Evolutionary conservation across 1,140 invertebrate genomes (phyloP), one percentile per base, ranked within the genome.

Genomic region (Brachionus koreanus): DNA sequence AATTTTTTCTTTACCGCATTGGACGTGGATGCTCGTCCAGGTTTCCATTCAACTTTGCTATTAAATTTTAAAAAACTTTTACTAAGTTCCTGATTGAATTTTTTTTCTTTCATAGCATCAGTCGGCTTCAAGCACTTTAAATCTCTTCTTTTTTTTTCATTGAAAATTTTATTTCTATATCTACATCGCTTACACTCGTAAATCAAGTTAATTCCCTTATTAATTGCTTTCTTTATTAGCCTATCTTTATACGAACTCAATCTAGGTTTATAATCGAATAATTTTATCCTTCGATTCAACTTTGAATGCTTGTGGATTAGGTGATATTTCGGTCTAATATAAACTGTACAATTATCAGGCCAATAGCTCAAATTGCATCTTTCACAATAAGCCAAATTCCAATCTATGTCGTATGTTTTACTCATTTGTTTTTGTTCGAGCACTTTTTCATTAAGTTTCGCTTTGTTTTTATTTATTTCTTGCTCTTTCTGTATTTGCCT

Each of bases 401-500:
- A 74, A 46, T 74, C 43, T 10, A 61, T 79, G 25, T 29, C 46
- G 57, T 39, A 79, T 25, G n/a, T 42, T 79, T 79, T 79, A 9
- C 29, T 65, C 25, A 10, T 5, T 35, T 65, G 33, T 39, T 61
- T 49, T 74, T 74, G 39, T 25, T 74, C 69, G 25, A 79, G 10
- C 25, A 79, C 46, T 61, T 79, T 79, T 61, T 79, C 76, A 61
- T 79, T 79, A 29, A 65, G 46, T 57, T 65, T 79, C 5, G 10
- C 5, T 35, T 74, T 74, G 10, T 39, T 46, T 16, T 35, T 33
- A 29, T 74, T 74, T 9, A 46, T 13, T 13, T 46, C 39, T 23
- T 74, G 39, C 23, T 74, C 5, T 46, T 74, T 74, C 7, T 25
- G 25, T 3, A 10, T 13, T 25, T 74, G 39, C n/a, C 19, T 57